Conservation (phyloP, 1,140 invertebrate genomes). For the Pristionchus pacificus region DNA sequence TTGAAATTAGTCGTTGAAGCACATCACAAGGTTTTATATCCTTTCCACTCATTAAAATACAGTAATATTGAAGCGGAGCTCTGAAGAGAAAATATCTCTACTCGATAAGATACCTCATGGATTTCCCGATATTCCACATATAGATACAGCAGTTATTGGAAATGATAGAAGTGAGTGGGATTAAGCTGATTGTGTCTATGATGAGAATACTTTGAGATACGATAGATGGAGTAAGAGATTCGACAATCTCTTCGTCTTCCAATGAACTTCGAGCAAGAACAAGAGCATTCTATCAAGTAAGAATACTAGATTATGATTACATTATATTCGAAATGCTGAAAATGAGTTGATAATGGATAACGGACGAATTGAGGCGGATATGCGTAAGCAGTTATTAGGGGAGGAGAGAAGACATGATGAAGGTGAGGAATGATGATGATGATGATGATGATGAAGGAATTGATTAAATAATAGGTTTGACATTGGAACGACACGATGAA, state of each 20-base stretch:
- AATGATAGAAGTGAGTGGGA: constrained; percentile 16
- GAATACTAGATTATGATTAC: constrained; percentile 11
- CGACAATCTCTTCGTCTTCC: constrained; percentile 22
- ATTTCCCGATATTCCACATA: constrained; percentile 29
- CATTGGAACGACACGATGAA: constrained; percentile 30
- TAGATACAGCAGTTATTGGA: constrained; percentile 24
- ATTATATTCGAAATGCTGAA: background rate
- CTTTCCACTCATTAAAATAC: constrained; percentile 12
- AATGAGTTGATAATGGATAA: constrained; percentile 14
- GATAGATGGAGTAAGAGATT: constrained; percentile 5
- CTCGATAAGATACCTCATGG: constrained; percentile 20
- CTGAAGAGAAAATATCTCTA: background rate
- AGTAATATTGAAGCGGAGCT: too few relatives aligned
- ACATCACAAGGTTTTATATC: constrained; percentile 27
- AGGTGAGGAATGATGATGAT: constrained; percentile 13
- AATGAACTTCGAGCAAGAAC: background rate
- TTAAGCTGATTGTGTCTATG: too few relatives aligned
- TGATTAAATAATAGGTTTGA: constrained; percentile 3
- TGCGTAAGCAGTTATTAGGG: constrained; percentile 41
- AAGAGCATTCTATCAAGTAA: constrained; percentile 18
- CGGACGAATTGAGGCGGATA: constrained; percentile 25
- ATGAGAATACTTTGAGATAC: background rate
- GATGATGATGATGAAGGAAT: constrained; percentile 3
- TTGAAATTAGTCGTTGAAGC: constrained; percentile 44
- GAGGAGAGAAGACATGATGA: constrained; percentile 14